Conservation (phyloP, 2,113 vertebrate species). For the Hemicordylus capensis region DNA sequence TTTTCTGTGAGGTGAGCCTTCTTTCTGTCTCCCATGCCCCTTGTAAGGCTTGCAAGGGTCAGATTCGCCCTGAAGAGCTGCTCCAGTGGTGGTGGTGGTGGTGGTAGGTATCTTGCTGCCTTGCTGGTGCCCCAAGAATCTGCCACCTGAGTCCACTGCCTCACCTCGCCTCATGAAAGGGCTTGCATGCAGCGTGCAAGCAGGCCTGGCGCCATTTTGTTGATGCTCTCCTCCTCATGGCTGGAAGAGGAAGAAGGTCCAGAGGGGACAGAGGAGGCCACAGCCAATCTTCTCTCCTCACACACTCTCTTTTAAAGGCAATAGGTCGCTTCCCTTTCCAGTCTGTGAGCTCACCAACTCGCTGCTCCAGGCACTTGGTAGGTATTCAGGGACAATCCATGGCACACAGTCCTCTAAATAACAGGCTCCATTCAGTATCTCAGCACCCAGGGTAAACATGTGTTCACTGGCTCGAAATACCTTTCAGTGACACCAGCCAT, state of each 20-base stretch:
- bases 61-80: too few species aligned
- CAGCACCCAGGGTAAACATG: neutral
- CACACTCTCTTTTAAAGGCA: neutral
- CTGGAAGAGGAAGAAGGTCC: neutral
- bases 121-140: too few species aligned
- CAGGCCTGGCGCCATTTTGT: neutral
- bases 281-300: neutral
- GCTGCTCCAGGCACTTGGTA: neutral
- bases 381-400: neutral
- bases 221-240: neutral
- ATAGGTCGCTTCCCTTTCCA: neutral
- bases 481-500: slow-evolving; percentile 19
- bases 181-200: too few species aligned
- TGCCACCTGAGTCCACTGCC: too few species aligned
- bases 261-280: neutral
- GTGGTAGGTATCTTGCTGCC: too few species aligned
- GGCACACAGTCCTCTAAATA: neutral
- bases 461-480: neutral
- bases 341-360: neutral
- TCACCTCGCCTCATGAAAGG: too few species aligned
- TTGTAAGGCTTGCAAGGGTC: too few species aligned
- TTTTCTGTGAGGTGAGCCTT: too few species aligned
- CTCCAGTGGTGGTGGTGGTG: too few species aligned
- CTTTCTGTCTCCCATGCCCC: too few species aligned
- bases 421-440: slow-evolving; percentile 20